Evolutionary conservation across 2,113 vertebrate genomes (phyloP).

Genomic region (Saccopteryx leptura): DNA sequence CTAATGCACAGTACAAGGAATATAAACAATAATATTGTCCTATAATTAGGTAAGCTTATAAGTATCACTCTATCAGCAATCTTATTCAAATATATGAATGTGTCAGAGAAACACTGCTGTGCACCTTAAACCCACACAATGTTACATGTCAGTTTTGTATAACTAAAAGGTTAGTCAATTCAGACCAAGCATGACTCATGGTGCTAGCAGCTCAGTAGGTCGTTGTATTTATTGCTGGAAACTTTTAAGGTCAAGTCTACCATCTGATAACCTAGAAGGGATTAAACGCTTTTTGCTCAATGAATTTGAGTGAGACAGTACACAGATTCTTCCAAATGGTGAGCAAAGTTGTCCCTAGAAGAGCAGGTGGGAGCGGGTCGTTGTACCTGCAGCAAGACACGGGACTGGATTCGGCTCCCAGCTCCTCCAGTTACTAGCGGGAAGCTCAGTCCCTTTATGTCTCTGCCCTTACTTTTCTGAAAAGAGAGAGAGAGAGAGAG

Average conservation of each 20-base stretch:
- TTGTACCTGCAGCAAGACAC: background rate
- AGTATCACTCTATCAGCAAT: background rate
- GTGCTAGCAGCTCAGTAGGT: background rate
- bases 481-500: background rate
- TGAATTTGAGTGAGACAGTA: background rate
- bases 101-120: background rate
- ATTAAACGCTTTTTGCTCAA: background rate
- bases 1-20: background rate
- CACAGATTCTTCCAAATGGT: background rate
- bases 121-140: background rate
- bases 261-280: background rate
- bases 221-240: background rate
- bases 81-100: background rate
- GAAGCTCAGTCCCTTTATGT: background rate
- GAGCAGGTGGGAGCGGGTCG: background rate
- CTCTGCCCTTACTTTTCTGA: background rate
- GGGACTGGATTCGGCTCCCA: background rate
- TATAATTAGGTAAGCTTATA: background rate
- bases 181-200: background rate
- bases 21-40: background rate
- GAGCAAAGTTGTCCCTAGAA: background rate
- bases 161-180: background rate
- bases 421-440: background rate
- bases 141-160: background rate
- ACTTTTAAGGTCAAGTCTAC: background rate